Evolutionary conservation across 2,888 invertebrate genomes (phyloP), one percentile per base, ranked within the genome.

Genomic region (Pyralis farinalis): DNA sequence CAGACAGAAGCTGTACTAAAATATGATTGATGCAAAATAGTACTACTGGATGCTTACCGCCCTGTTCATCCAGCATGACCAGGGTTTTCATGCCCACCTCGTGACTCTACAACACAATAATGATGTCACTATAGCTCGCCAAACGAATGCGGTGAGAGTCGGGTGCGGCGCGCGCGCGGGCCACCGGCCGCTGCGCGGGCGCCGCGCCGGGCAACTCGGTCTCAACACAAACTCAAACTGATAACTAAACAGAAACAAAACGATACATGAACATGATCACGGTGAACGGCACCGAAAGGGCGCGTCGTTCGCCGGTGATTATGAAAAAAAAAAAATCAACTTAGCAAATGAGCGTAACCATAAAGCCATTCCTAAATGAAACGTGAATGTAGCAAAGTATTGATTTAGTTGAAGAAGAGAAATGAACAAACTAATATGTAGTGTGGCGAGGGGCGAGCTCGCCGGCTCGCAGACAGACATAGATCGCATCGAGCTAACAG

Each of bases 61-160:
- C 98, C 96, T 98, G 98, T 93, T 98, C 98, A 94, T 98, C 98
- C 95, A 98, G 95, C 95, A 98, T 98, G 91, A 98, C 98, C 93
- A 98, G 95, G 92, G 98, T 96, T 93, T 97, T 96, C 94, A 98
- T 98, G 91, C 98, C 98, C 91, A 98, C 98, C 93, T 98, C 98
- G 94, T 98, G 98, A 93, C 98, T 97, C 98, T 98, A 96, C 93
- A 96, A 94, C 88, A 90, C 88, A 90, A 89, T 81, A 89, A 90
- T 88, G 90, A 88, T 83, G 90, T 89, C 87, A 89, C 90, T 90
- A 89, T 87, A 87, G 84, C 85, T 85, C 84, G 87, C 82, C 84
- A 82, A 78, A 78, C 73, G 74, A 72, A 77, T 75, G 83, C 82
- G 69, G 70, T 67, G 80, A 70, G 73, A 63, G 71, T 63, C 68